These are phyloP conservation scores for Caranx melampygus DNA, from an alignment of 2,113 vertebrate species.

Conservation along the genomic window DNA sequence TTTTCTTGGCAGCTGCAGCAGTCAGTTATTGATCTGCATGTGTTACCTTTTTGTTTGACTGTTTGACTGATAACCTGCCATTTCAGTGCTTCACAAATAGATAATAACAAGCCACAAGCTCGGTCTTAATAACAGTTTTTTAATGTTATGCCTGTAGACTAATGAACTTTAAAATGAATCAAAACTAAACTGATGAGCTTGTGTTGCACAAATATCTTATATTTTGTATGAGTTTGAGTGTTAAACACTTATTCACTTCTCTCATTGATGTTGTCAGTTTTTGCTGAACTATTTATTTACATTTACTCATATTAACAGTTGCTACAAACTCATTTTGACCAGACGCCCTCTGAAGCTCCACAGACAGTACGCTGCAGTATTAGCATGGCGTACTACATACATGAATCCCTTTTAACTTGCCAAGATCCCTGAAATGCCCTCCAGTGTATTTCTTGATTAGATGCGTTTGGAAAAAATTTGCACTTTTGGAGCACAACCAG, in stretches of 20 bases:
- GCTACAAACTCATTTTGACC: not conserved
- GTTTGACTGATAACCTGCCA: too few relatives aligned
- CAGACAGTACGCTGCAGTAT: not conserved
- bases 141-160: not conserved
- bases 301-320: too few relatives aligned
- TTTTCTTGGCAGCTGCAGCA: not conserved
- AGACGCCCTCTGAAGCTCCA: too few relatives aligned
- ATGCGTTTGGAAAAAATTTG: not conserved
- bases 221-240: not conserved
- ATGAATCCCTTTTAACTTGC: not conserved
- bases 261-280: not conserved
- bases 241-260: too few relatives aligned
- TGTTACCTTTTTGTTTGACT: too few relatives aligned
- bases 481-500: too few relatives aligned
- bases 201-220: not conserved
- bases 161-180: conserved; percentile 14
- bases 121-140: not conserved
- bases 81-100: not conserved
- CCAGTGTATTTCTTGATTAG: not conserved
- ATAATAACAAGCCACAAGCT: not conserved
- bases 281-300: too few relatives aligned
- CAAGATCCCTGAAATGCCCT: not conserved
- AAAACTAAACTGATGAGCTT: not conserved
- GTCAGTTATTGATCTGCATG: not conserved
- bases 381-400: not conserved